Evolutionary conservation across 2,113 vertebrate species (phyloP).

Genomic region (Salvator merianae): DNA sequence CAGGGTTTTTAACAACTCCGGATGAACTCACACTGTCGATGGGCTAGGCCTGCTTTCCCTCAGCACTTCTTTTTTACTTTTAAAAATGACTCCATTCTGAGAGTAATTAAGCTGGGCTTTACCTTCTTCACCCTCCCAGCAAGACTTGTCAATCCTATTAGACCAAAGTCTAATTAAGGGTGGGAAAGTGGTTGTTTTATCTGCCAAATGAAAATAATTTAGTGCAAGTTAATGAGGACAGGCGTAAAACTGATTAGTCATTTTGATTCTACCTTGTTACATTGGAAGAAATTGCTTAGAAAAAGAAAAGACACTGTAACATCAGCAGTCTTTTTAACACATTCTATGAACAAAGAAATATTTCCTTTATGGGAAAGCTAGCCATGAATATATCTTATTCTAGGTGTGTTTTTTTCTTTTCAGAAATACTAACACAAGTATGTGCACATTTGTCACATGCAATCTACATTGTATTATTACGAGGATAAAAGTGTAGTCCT

Average conservation of each 20-base stretch:
- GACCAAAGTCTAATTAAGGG: conserved; percentile 74
- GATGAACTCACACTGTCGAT: conserved; percentile 47
- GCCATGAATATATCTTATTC: conserved; percentile 32
- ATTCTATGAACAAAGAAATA: conserved; percentile 48
- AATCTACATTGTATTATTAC: not conserved
- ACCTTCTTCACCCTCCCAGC: conserved; percentile 24
- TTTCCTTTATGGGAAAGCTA: conserved; percentile 39
- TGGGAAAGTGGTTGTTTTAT: conserved; percentile 72
- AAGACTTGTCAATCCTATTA: conserved; percentile 76
- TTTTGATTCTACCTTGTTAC: conserved; percentile 69
- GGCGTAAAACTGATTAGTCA: conserved; percentile 69
- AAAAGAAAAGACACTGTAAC: conserved; percentile 52
- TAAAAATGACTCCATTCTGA: conserved; percentile 65
- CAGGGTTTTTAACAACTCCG: conserved; percentile 1
- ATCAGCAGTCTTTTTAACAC: conserved; percentile 54
- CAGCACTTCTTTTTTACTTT: conserved; percentile 52
- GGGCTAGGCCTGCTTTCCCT: conserved; percentile 46
- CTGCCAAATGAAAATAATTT: conserved; percentile 79
- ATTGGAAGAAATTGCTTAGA: conserved; percentile 65
- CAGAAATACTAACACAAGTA: conserved; percentile 1
- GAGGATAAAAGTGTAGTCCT: not conserved
- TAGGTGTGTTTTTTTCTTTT: not conserved
- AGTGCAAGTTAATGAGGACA: conserved; percentile 71
- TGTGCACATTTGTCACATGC: conserved; percentile 11
- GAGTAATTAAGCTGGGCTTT: conserved; percentile 68